These are phyloP conservation scores for Brenthis daphne DNA, from an alignment of 2,888 invertebrate genomes.

Conservation along the genomic window DNA sequence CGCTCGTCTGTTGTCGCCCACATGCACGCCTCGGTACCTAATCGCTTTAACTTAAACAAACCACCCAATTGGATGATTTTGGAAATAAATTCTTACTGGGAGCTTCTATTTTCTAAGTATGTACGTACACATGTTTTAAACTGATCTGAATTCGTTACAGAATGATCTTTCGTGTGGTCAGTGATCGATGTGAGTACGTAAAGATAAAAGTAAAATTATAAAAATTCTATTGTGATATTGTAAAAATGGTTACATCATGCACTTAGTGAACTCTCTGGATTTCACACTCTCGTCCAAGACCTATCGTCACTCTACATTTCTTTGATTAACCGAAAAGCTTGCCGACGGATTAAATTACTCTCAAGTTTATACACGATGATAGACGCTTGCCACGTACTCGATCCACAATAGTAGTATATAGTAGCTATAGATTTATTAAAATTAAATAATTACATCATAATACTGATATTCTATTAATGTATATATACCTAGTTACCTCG, in stretches of 20 bases:
- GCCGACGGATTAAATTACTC: conserved; percentile 67
- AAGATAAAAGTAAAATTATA: not conserved
- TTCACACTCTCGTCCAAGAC: conserved; percentile 41
- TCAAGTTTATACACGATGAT: conserved; percentile 63
- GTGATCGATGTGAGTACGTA: not conserved
- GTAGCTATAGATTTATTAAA: not conserved
- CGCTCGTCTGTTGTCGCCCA: conserved; percentile 68
- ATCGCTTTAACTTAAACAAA: conserved; percentile 74
- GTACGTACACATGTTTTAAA: conserved; percentile 37
- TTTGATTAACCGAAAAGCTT: conserved; percentile 62
- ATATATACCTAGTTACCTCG: too few species aligned
- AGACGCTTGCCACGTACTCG: conserved; percentile 53
- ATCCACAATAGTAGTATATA: not conserved
- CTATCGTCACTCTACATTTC: conserved; percentile 69
- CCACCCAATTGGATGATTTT: conserved; percentile 64
- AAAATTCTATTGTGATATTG: not conserved
- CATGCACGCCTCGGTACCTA: conserved; percentile 61
- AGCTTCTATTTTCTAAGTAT: conserved; percentile 50
- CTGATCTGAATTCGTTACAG: conserved; percentile 29
- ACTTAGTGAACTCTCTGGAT: conserved; percentile 36
- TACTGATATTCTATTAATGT: too few species aligned
- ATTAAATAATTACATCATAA: too few species aligned
- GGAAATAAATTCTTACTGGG: conserved; percentile 63
- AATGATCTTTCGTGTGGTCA: conserved; percentile 17
- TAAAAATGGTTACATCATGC: conserved; percentile 29